Conservation (phyloP, 2,888 invertebrate genomes). For the Xestia sexstrigata region DNA sequence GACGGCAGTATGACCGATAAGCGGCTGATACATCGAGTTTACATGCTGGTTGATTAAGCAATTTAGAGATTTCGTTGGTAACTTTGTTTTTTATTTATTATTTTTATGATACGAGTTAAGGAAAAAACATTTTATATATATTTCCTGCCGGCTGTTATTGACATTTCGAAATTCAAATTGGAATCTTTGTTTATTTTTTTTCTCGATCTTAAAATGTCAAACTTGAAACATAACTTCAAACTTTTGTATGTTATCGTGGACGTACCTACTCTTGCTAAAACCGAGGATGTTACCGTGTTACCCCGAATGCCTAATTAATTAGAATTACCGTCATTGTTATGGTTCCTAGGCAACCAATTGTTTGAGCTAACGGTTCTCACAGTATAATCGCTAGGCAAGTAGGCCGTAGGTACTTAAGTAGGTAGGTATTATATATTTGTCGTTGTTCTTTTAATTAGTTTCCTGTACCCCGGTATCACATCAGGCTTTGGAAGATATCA, state of each 20-base stretch:
- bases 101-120: neutral
- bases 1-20: slow-evolving; percentile 81
- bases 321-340: slow-evolving; percentile 39
- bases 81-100: slow-evolving; percentile 33
- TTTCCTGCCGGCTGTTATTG: neutral
- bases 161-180: neutral
- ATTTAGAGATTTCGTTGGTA: slow-evolving; percentile 66
- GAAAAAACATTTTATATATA: neutral
- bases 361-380: slow-evolving; percentile 56
- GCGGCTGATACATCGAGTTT: slow-evolving; percentile 72
- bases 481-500: neutral
- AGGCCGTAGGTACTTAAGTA: neutral
- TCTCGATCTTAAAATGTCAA: neutral
- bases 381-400: slow-evolving; percentile 32
- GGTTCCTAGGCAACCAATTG: slow-evolving; percentile 58
- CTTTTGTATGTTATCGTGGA: neutral
- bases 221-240: neutral
- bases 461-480: neutral
- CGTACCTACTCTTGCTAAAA: neutral
- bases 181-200: neutral
- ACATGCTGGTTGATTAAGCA: slow-evolving; percentile 60
- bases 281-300: slow-evolving; percentile 6
- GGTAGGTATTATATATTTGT: neutral
- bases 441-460: slow-evolving; percentile 23
- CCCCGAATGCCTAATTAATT: neutral